Base-by-base conservation (phyloP, 2,113 vertebrate genomes). In the Sula dactylatra region DNA sequence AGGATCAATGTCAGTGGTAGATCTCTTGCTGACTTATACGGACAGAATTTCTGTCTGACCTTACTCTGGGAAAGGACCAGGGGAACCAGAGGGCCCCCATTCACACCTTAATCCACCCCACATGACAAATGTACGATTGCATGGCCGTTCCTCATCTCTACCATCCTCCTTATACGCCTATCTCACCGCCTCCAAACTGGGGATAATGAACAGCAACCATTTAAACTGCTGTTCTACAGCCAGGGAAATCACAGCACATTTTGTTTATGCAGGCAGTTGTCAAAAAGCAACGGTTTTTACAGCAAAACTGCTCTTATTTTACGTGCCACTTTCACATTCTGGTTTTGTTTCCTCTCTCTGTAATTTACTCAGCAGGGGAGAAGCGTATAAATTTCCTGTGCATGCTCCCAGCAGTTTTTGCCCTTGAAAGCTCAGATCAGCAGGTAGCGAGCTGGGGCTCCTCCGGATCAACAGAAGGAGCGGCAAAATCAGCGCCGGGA, bases 341-440 rank as follows among this genome's bases (percentile, higher is more conserved):
- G 81, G 54, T 78, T 94, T 93, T 88, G 80, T 82, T 93, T 94
- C 91, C 77, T 86, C 70, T 56, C 81, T 79, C 62, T 89, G 88
- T 58, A 92, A 93, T 93, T 95, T 80, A 56, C 91, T 69, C 88
- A 79, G 81, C 81, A 49, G 81, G 65, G 56, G 83, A 94, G 81
- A 94, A 58, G 47, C 44, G 9, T 32, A 90, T 76, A 92, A 72
- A 89, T 96, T 76, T 91, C 86, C 86, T 91, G 88, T 93, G 93
- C 70, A 36, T 76, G 70, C 62, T 84, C 77, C 34, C 12, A 85
- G 73, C 47, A 69, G 55, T 6, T 94, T 83, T 91, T 73, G 74
- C 65, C 70, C 80, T 93, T 16, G 47, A 81, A 71, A 91, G 69
- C 71, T 69, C 81, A 50, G 58, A 72, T 6, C 49, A 76, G 70